A percentile compares a stretch with the other conserved stretches of the same genome.
These are phyloP conservation scores for Lysiphlebus fabarum DNA, from an alignment of 1,140 invertebrate species.

Conservation along the genomic window DNA sequence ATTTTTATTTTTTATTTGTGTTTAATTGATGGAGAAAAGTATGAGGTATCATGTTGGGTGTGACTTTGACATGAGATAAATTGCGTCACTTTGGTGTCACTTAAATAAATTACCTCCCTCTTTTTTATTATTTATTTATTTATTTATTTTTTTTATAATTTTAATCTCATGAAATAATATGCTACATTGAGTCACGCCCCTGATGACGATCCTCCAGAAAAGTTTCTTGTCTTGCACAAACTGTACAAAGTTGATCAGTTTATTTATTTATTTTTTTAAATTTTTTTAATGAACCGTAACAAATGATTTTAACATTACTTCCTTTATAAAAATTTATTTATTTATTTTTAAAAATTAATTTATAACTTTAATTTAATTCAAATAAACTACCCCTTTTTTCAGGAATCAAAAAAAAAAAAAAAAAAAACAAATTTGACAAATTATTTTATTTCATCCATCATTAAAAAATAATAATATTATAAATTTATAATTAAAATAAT, in stretches of 20 bases:
- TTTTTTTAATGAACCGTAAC: conserved; percentile 39
- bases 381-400: no score
- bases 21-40: no score
- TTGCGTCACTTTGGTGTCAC: conserved; percentile 12
- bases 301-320: conserved; percentile 39
- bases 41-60: neutral
- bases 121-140: conserved; percentile 9
- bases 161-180: neutral
- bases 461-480: no score
- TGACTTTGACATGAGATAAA: conserved; percentile 15
- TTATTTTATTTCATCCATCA: no score
- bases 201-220: conserved; percentile 24
- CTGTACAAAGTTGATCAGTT: neutral
- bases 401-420: no score
- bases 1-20: no score
- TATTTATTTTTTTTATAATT: neutral
- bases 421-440: no score
- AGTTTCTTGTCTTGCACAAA: neutral
- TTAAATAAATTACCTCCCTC: conserved; percentile 16
- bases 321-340: conserved; percentile 11
- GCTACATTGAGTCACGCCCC: conserved; percentile 23
- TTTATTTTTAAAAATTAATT: no score
- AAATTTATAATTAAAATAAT: no score
- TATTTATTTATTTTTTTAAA: conserved; percentile 21
- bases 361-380: no score